These are phyloP conservation scores for Lithodes maja DNA, from an alignment of 2,888 invertebrate genomes.

Conservation along the genomic window DNA sequence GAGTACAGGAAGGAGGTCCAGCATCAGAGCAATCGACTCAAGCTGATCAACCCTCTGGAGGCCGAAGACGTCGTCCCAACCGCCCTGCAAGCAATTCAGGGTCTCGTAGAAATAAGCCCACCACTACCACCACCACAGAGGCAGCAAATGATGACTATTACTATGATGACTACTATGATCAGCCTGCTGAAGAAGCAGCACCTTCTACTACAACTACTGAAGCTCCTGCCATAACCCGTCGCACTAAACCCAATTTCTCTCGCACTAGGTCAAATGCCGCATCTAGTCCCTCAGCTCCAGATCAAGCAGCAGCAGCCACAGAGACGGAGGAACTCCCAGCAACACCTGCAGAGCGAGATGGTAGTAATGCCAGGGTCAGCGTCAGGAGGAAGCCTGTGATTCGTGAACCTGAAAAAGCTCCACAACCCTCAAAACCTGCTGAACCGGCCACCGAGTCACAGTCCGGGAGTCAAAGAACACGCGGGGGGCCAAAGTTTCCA, in stretches of 20 bases:
- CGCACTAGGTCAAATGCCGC: neutral
- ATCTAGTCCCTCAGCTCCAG: neutral
- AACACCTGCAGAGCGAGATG: neutral
- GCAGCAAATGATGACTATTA: conserved; percentile 30
- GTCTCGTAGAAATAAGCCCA: conserved; percentile 23
- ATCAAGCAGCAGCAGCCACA: neutral
- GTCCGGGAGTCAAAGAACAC: neutral
- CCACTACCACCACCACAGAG: conserved; percentile 54
- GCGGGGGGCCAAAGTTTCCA: conserved; percentile 8
- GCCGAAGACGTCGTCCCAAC: conserved; percentile 15
- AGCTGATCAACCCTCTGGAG: neutral
- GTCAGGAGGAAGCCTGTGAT: conserved; percentile 28
- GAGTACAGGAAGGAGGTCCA: conserved; percentile 23
- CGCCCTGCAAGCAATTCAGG: conserved; percentile 23
- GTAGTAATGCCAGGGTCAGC: neutral
- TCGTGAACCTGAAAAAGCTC: neutral
- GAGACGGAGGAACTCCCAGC: neutral
- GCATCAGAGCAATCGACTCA: neutral
- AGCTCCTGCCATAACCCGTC: conserved; percentile 7
- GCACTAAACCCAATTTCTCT: conserved; percentile 3
- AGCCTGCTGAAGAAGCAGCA: conserved; percentile 42
- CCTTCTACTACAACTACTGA: conserved; percentile 46
- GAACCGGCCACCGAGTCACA: neutral
- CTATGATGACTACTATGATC: conserved; percentile 56
- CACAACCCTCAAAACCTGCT: neutral